Base-by-base conservation (phyloP, 30 jellyfish, hydroid and myxozoan genomes). In the Nemopilema nomurai region DNA sequence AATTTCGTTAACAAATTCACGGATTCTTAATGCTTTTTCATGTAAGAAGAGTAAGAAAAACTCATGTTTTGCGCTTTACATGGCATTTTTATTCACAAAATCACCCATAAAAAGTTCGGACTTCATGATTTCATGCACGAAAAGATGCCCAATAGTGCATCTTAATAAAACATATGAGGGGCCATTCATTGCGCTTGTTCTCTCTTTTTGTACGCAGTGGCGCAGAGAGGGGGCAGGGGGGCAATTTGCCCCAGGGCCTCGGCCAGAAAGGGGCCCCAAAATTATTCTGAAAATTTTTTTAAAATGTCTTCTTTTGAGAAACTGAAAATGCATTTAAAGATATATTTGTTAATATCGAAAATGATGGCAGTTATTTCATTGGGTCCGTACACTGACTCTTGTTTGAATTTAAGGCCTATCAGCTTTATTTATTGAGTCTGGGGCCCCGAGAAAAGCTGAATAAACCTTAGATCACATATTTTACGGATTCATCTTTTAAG, bases 371-470 rank as follows among this genome's bases (percentile, higher is more conserved):
- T 63, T 19, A 63, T 24, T 63, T 63, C 29, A n/a, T 63, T 63
- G 73, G 73, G 73, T 63, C 73, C 73, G 73, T 63, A 63, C 29
- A 24, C 29, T n/a, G 73, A 63, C 29, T 63, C 73, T n/a, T 63
- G 73, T 63, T 63, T 63, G 73, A 63, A 63, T 63, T 63, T 63
- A 63, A 63, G 73, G 73, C 73, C 73, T 63, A n/a, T 63, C 29
- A 63, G 73, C 73, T 63, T 63, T 24, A 63, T 63, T 63, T 63
- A 63, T 63, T 63, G 73, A 24, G 73, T 63, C 29, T 63, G 73
- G 73, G 73, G 29, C 29, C 73, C 73, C 29, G 73, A 63, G 73
- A 63, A 63, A 24, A 63, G 73, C 73, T 63, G 29, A 63, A 63
- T 63, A 63, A 63, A 63, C 27, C 29, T 63, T 63, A 63, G 29